Evolutionary conservation across 1,140 invertebrate species (phyloP).

Genomic region (Drosophila guanche): DNA sequence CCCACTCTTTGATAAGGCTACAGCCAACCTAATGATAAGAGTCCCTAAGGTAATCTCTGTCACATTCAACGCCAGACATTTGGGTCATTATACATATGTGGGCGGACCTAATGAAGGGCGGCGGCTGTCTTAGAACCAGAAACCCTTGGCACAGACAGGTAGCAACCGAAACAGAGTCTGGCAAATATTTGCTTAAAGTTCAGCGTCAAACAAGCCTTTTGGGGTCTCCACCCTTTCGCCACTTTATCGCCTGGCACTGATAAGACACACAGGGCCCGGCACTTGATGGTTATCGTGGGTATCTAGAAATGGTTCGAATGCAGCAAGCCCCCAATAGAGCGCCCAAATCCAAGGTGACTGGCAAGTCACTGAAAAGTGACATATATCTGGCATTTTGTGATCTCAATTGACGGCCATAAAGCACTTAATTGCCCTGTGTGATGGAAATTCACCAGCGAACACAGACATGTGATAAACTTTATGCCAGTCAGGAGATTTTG

Average conservation of each 20-base stretch:
- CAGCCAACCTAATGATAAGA: slow-evolving; percentile 13
- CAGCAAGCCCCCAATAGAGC: slow-evolving; percentile 26
- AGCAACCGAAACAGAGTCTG: slow-evolving; percentile 30
- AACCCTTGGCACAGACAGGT: slow-evolving; percentile 33
- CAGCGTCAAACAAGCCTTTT: not conserved
- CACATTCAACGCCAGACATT: slow-evolving; percentile 36
- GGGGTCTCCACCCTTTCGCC: slow-evolving; percentile 4
- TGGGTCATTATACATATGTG: slow-evolving; percentile 51
- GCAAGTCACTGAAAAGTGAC: not conserved
- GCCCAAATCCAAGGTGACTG: slow-evolving; percentile 35
- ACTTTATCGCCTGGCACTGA: slow-evolving; percentile 35
- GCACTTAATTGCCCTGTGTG: slow-evolving; percentile 8
- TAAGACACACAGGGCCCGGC: slow-evolving; percentile 15
- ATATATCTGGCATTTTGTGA: slow-evolving; percentile 28
- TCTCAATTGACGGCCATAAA: slow-evolving; percentile 17
- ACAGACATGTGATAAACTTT: not conserved
- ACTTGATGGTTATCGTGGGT: slow-evolving; percentile 16
- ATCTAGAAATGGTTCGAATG: slow-evolving; percentile 44
- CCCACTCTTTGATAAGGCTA: slow-evolving; percentile 26
- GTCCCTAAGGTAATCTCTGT: slow-evolving; percentile 14
- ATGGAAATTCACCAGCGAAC: slow-evolving; percentile 33
- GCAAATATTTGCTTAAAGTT: slow-evolving; percentile 44
- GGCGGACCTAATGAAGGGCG: slow-evolving; percentile 52
- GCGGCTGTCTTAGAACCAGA: not conserved
- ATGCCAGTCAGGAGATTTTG: not conserved